Conservation (phyloP, 2,888 invertebrate species). For the Mylabris sibirica region DNA sequence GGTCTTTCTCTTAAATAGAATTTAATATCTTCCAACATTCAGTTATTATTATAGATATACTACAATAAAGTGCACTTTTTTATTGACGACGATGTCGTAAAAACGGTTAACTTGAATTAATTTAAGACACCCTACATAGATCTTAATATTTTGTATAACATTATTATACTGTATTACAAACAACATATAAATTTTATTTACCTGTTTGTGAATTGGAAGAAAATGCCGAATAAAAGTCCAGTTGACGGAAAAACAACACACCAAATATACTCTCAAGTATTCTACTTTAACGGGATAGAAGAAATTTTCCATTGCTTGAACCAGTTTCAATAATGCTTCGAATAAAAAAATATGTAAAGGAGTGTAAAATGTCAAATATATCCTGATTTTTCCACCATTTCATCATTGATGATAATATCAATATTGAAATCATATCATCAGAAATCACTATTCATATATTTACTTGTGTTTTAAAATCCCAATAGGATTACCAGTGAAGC, state of each 20-base stretch:
- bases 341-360: not conserved
- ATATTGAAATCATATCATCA: not conserved
- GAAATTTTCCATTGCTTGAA: not conserved
- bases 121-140: not conserved
- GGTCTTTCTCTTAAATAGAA: constrained; percentile 19
- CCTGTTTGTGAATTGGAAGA: not conserved
- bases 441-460: constrained; percentile 7
- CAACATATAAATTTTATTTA: not conserved
- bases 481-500: not conserved
- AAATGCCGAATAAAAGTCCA: not conserved
- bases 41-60: not conserved
- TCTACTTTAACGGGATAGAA: not conserved
- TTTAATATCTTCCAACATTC: constrained; percentile 19
- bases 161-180: not conserved
- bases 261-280: not conserved
- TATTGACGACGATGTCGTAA: not conserved
- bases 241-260: not conserved
- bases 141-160: not conserved
- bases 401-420: not conserved
- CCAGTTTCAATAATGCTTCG: not conserved
- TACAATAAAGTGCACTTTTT: constrained; percentile 4
- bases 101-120: not conserved
- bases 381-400: not conserved
- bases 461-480: not conserved
- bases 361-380: constrained; percentile 1